Percentiles rank a stretch among this genome's conserved stretches.
Evolutionary conservation across 2,113 vertebrate genomes (phyloP).

Genomic region (Athene noctua): DNA sequence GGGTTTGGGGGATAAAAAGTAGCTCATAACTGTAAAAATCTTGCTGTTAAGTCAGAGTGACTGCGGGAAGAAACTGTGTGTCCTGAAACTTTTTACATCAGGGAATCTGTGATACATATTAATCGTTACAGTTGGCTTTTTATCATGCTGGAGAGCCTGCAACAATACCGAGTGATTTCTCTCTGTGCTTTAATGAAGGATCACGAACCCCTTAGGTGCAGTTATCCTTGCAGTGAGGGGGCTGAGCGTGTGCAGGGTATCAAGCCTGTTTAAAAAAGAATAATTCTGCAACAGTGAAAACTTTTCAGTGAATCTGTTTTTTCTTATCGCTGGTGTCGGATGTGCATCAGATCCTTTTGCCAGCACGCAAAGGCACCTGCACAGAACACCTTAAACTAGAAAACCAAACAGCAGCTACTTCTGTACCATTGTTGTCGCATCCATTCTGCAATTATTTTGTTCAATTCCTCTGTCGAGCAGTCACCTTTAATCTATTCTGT

Average conservation of each 20-base stretch:
- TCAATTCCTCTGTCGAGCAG: not conserved
- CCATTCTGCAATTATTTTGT: not conserved
- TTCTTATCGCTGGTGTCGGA: rapidly evolving
- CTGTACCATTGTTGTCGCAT: not conserved
- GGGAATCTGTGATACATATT: rapidly evolving
- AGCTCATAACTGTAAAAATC: not conserved
- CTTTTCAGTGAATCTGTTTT: not conserved
- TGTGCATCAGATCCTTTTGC: rapidly evolving
- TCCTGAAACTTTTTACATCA: rapidly evolving
- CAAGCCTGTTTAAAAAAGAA: not conserved
- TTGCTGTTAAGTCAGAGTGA: rapidly evolving
- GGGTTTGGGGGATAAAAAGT: not conserved
- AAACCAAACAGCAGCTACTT: not conserved
- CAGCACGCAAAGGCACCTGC: rapidly evolving
- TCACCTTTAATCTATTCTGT: not conserved
- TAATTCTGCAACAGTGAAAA: not conserved
- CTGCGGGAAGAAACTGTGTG: not conserved
- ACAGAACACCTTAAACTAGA: not conserved
- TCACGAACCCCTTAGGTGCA: rapidly evolving
- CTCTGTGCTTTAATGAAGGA: not conserved
- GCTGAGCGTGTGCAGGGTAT: rapidly evolving
- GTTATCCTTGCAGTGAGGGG: rapidly evolving
- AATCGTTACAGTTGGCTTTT: not conserved
- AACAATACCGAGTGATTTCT: not conserved
- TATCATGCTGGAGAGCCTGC: not conserved